Percentiles rank a stretch among this genome's conserved stretches.
Evolutionary conservation across 2,888 invertebrate genomes (phyloP).

Genomic region (Limenitis camilla): DNA sequence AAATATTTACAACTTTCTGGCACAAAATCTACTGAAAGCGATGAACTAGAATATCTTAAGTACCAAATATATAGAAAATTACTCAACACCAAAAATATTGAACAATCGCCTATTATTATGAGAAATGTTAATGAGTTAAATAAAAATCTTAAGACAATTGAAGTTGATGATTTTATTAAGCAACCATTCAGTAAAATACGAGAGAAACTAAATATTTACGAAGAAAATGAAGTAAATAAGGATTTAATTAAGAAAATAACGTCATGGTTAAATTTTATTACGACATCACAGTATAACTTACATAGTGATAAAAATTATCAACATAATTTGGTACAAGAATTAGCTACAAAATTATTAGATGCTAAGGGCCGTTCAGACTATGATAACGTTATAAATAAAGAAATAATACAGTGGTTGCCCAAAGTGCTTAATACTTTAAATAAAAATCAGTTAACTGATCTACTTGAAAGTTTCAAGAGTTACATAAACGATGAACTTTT

Average conservation of each 20-base stretch:
- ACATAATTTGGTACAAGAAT: conserved; percentile 3
- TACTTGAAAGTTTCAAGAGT: conserved; percentile 12
- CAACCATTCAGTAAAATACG: not conserved
- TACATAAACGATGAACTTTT: conserved; percentile 3
- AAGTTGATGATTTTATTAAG: not conserved
- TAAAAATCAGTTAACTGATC: conserved; percentile 2
- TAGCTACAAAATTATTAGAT: conserved; percentile 7
- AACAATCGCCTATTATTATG: conserved; percentile 7
- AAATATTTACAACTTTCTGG: conserved; percentile 19
- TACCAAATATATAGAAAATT: conserved; percentile 19
- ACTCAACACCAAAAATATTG: conserved; percentile 2
- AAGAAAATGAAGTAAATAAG: not conserved
- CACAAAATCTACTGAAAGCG: not conserved
- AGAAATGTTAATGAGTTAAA: conserved; percentile 8
- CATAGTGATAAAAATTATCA: not conserved
- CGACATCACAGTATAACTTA: not conserved
- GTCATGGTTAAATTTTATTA: conserved; percentile 8
- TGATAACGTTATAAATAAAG: conserved; percentile 5
- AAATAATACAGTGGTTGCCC: conserved; percentile 13
- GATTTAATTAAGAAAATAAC: conserved; percentile 3
- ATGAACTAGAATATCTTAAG: conserved; percentile 21
- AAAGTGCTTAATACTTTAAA: conserved; percentile 6
- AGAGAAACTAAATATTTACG: not conserved
- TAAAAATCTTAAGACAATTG: not conserved
- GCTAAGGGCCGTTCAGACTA: not conserved